Conservation (phyloP, 2,113 vertebrate species). For the Vidua chalybeata region DNA sequence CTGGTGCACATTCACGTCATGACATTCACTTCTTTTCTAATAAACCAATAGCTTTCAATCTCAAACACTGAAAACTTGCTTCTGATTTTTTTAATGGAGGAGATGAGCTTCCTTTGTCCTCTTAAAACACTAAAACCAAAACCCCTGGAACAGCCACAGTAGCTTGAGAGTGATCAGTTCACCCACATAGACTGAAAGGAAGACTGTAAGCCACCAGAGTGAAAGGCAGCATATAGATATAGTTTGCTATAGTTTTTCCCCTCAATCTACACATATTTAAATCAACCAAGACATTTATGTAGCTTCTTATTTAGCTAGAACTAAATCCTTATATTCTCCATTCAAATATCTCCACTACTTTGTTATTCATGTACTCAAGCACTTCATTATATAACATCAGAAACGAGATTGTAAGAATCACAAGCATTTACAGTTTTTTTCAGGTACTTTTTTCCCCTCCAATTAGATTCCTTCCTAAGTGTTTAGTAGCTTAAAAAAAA, state of each 20-base stretch:
- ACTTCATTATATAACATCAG: background rate
- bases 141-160: background rate
- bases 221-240: background rate
- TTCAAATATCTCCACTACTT: background rate
- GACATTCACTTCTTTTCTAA: background rate
- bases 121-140: background rate
- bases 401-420: background rate
- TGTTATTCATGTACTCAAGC: background rate
- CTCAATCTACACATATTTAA: background rate
- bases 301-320: background rate
- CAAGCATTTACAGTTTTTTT: background rate
- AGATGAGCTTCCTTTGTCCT: background rate
- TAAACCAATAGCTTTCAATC: background rate
- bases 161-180: background rate
- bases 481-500: background rate
- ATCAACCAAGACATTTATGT: background rate
- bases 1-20: background rate
- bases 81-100: background rate
- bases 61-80: background rate
- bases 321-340: background rate
- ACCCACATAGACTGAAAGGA: background rate
- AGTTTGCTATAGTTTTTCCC: background rate
- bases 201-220: background rate
- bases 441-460: accelerated
- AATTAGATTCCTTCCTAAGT: background rate